A percentile compares a stretch with the other conserved stretches of the same genome.
phyloP scores from a whole-genome alignment of 2,113 vertebrate species.

The Halichoerus grypus region DNA sequence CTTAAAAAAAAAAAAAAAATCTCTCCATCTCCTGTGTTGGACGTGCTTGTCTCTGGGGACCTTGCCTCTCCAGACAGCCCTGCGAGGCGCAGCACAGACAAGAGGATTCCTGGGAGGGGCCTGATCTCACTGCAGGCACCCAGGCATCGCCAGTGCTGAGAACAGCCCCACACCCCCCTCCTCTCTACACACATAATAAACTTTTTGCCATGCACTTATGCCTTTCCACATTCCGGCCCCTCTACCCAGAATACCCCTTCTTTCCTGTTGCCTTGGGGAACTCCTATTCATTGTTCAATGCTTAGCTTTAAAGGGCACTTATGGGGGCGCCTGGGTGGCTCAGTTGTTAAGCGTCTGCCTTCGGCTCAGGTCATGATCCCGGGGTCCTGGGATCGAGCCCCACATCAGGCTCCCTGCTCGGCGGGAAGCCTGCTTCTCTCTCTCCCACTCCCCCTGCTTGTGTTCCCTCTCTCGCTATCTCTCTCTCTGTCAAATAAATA shows the following conservation, averaged over 20 bases:
- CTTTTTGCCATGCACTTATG: neutral
- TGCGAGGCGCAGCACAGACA: neutral
- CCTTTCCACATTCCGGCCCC: neutral
- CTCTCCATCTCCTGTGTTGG: constrained; percentile 37
- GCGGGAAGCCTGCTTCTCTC: too few relatives aligned
- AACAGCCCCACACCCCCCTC: neutral
- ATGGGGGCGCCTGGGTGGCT: too few relatives aligned
- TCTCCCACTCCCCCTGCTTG: too few relatives aligned
- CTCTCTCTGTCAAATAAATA: too few relatives aligned
- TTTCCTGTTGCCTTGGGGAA: neutral
- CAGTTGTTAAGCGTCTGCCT: too few relatives aligned
- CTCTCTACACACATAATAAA: too few relatives aligned
- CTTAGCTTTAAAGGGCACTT: neutral
- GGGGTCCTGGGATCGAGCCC: too few relatives aligned
- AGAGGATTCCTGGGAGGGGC: neutral
- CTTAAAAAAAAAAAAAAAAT: constrained; percentile 53
- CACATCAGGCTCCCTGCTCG: too few relatives aligned
- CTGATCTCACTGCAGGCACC: neutral
- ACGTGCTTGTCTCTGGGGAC: constrained; percentile 29
- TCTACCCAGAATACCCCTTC: neutral
- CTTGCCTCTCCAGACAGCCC: constrained; percentile 32
- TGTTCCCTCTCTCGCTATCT: too few relatives aligned
- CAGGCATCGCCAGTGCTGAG: neutral
- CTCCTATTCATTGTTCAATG: neutral
- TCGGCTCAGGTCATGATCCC: too few relatives aligned